These are phyloP conservation scores for Drosophila repleta DNA, from an alignment of 1,140 invertebrate species.

Conservation along the genomic window DNA sequence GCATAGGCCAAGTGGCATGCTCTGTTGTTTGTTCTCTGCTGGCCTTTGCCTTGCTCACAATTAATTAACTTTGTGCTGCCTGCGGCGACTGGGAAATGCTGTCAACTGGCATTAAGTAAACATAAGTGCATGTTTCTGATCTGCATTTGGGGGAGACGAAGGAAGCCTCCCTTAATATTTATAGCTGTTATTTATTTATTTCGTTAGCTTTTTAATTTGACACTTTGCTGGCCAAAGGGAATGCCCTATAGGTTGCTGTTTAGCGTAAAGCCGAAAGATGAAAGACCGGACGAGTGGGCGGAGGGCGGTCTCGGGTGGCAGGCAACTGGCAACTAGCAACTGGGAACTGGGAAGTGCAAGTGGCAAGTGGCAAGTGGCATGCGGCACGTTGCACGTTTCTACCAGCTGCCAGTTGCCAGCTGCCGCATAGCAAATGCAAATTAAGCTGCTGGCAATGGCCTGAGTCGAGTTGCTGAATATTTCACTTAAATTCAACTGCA, in stretches of 20 bases:
- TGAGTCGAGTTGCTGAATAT: conserved; percentile 25
- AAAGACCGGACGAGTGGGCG: conserved; percentile 12
- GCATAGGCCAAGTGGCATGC: too few relatives aligned
- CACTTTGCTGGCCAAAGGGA: conserved; percentile 22
- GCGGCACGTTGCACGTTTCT: conserved; percentile 4
- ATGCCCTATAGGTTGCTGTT: conserved; percentile 5
- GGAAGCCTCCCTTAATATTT: neutral
- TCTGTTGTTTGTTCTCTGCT: conserved; percentile 1
- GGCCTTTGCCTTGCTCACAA: neutral
- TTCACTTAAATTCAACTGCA: conserved; percentile 21
- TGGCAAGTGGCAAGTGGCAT: neutral
- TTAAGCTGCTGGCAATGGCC: conserved; percentile 27
- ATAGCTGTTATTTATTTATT: conserved; percentile 7
- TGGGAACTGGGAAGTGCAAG: neutral
- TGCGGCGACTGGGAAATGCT: neutral
- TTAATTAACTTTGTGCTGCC: conserved; percentile 14
- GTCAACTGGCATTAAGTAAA: conserved; percentile 15
- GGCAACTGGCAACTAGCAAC: neutral
- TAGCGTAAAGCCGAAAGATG: conserved; percentile 16
- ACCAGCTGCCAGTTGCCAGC: conserved; percentile 1
- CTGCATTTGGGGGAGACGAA: neutral
- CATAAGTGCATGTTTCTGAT: conserved; percentile 10
- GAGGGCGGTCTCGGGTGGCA: neutral
- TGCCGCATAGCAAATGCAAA: conserved; percentile 25
- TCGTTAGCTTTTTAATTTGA: conserved; percentile 2